Evolutionary conservation across 2,888 invertebrate species (phyloP), one percentile per base, ranked within the genome.

Genomic region (Tanytarsus gracilentus): DNA sequence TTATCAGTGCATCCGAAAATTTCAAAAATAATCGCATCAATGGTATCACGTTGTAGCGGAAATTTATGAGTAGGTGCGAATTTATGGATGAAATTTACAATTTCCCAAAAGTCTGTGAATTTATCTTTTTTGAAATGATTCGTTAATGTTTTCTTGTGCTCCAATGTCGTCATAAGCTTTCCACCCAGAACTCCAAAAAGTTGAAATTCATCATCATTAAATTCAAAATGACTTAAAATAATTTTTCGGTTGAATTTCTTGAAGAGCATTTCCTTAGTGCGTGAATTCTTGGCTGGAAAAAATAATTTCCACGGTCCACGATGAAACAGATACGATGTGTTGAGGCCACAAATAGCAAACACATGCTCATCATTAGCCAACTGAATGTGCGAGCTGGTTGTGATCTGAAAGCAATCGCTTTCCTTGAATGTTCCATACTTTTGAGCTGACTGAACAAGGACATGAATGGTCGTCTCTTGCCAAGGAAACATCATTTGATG

Each of bases 311-410:
- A 52, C 6, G 8, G 2, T 11, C 52, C 52, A 7, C 16, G 18
- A 14, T 33, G 33, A 26, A 52, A 52, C n/a, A 33, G 7, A 26
- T 52, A 52, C 4, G 23, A 52, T 21, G 52, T 33, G 16, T 52
- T 18, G 4, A 27, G 9, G 6, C 52, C 52, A 16, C 30, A 18
- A 16, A 52, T 29, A 1, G 33, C 52, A 25, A 52, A 26, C 5
- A 26, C 52, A 8, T 52, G 9, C 8, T 30, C 11, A n/a, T 52
- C 4, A 23, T 52, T 33, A 3, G 52, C 52, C 3, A 52, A 4
- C 4, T 18, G 33, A 2, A 18, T 33, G 14, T 52, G 30, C 6
- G 7, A 50, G 7, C 26, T 23, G 5, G 25, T 9, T 26, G 50
- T n/a, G n/a, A n/a, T n/a, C n/a, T n/a, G n/a, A n/a, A n/a, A n/a